Conservation (phyloP, 2,888 invertebrate genomes). For the Dione juno region DNA sequence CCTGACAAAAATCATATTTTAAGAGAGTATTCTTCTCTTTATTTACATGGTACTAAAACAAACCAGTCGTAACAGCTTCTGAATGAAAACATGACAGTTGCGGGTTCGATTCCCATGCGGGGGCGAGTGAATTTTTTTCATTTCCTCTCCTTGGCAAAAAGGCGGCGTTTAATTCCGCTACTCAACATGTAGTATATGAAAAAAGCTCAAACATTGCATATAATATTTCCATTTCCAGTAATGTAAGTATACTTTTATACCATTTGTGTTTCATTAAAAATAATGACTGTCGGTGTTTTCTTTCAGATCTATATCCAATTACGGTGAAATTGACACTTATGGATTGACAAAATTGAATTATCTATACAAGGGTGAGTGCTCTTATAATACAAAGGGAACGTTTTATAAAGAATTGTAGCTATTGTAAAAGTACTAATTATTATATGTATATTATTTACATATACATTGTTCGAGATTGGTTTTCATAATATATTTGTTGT, state of each 20-base stretch:
- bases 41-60: too few species aligned
- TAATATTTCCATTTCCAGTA: conserved; percentile 7
- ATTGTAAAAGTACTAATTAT: conserved; percentile 1
- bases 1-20: too few species aligned
- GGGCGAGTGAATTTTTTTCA: too few species aligned
- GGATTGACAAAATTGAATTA: conserved; percentile 33
- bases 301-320: conserved; percentile 55
- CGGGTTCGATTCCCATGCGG: too few species aligned
- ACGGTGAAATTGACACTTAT: conserved; percentile 33
- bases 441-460: not conserved
- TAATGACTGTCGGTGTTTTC: conserved; percentile 57
- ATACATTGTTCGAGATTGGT: not conserved
- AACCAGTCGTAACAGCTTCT: too few species aligned
- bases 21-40: too few species aligned
- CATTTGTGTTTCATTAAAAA: conserved; percentile 62
- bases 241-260: conserved; percentile 40
- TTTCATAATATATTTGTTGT: not conserved
- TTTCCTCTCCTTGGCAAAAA: too few species aligned
- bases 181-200: too few species aligned
- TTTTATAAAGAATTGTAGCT: conserved; percentile 1
- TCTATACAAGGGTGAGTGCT: conserved; percentile 34
- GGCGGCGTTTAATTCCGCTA: too few species aligned
- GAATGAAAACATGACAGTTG: too few species aligned
- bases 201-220: not conserved
- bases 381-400: not conserved